Percentiles rank a stretch among this genome's conserved stretches.
phyloP scores from a whole-genome alignment of 2,113 vertebrate species.

The Colius striatus region DNA sequence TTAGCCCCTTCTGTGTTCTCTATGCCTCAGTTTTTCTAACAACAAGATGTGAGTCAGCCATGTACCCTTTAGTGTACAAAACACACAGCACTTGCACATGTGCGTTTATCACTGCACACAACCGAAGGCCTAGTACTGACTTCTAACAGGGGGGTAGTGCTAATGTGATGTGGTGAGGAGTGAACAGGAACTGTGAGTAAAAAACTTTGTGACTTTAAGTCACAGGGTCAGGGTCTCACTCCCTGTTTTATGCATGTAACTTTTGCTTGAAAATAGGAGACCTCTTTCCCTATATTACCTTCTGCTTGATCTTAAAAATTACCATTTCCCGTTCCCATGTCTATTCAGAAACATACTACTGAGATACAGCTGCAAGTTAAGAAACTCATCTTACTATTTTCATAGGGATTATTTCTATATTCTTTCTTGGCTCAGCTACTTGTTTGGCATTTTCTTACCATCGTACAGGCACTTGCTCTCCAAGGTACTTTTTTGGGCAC shows the following conservation, averaged over 20 bases:
- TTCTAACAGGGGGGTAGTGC: neutral
- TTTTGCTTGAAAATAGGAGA: neutral
- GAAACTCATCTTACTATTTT: neutral
- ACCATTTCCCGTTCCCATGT: neutral
- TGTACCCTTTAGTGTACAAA: rapidly evolving
- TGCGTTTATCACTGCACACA: neutral
- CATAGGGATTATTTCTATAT: neutral
- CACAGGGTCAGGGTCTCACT: neutral
- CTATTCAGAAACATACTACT: neutral
- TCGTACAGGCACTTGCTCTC: neutral
- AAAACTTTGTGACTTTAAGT: too few species aligned
- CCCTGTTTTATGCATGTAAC: neutral
- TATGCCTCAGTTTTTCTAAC: neutral
- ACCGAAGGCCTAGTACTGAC: neutral
- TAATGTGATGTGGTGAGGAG: neutral
- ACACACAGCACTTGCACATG: too few species aligned
- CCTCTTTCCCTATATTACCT: neutral
- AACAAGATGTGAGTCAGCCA: neutral
- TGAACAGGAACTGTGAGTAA: neutral
- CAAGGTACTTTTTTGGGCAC: neutral
- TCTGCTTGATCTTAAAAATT: neutral
- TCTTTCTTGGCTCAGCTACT: neutral
- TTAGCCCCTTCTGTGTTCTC: neutral
- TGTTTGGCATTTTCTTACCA: neutral
- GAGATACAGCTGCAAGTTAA: neutral